phyloP scores from a whole-genome alignment of 2,113 vertebrate species.

The Phrynosoma platyrhinos region DNA sequence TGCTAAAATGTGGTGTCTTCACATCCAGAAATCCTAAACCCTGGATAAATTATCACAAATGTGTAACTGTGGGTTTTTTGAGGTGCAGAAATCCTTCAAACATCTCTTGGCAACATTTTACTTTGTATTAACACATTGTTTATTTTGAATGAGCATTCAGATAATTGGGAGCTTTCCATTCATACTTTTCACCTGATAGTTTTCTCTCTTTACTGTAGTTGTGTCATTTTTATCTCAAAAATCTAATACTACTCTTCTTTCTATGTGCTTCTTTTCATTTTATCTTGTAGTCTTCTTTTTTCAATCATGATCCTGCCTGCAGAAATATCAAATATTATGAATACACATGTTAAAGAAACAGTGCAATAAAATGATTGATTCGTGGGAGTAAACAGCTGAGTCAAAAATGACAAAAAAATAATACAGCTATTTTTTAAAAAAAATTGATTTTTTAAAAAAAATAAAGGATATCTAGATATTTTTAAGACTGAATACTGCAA shows the following conservation, averaged over 20 bases:
- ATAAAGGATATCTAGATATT: not conserved
- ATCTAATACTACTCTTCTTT: not conserved
- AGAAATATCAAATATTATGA: accelerated
- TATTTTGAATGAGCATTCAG: not conserved
- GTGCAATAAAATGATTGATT: accelerated
- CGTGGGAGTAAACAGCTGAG: accelerated
- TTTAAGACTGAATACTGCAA: not conserved
- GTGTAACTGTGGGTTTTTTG: no score
- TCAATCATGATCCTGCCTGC: accelerated
- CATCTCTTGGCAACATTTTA: not conserved
- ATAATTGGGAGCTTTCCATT: slow-evolving; percentile 24
- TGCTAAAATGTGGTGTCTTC: no score
- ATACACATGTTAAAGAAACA: accelerated
- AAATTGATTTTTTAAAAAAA: no score
- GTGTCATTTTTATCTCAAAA: not conserved
- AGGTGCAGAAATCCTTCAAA: not conserved
- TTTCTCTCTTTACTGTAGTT: not conserved
- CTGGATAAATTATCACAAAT: no score
- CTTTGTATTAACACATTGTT: not conserved
- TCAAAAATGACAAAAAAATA: not conserved
- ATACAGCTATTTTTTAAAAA: no score
- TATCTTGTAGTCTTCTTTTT: not conserved
- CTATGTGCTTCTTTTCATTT: not conserved
- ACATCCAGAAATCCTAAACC: no score
- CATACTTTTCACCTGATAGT: not conserved